Base-by-base conservation (phyloP, 2,888 invertebrate species). In the Athalia rosae region DNA sequence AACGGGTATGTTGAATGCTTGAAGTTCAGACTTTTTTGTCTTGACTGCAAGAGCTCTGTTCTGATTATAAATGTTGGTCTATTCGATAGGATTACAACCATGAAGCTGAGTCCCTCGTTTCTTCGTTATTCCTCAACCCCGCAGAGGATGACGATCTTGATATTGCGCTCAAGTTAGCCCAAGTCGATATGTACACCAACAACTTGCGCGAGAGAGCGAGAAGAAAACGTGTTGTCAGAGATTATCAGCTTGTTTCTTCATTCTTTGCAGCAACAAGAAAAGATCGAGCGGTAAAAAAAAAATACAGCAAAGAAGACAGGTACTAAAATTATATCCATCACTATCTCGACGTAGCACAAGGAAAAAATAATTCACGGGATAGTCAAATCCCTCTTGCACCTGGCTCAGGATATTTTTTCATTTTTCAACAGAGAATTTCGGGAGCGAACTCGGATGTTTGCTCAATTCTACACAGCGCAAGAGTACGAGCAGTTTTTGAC, bases 181-280 rank as follows among this genome's bases (percentile, higher is more conserved):
- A 98, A 91, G 96, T 98, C 78, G 98, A 98, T 87, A 97, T 97
- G 92, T 98, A 98, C 87, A 95, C 95, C 4, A 92, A 96, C 79
- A 92, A 96, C 81, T 90, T 98, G 74, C 91, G 96, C 74, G 98
- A 98, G 89, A 92, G 98, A 80, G 95, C 96, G 62, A 92, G 97
- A 82, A 92, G 98, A 89, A 98, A 98, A 93, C 92, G 97, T 76
- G 93, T 98, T 76, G 97, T 97, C 13, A 92, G 97, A 73, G 98
- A 98, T 89, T 98, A 95, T 91, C 97, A 97, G 85, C 92, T 99
- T 15, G 97, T 98, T 3, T 94, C 96, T 0, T 94, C 96, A 81
- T 97, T 97, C 89, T 97, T 97, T 89, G 93, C 92, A 84, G 92
- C 87, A 89, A 92, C 89, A 90, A 93, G 90, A 91, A 93, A 87